phyloP scores from a whole-genome alignment of 53 echinoderm and acorn worm genomes.

The Astropecten irregularis region DNA sequence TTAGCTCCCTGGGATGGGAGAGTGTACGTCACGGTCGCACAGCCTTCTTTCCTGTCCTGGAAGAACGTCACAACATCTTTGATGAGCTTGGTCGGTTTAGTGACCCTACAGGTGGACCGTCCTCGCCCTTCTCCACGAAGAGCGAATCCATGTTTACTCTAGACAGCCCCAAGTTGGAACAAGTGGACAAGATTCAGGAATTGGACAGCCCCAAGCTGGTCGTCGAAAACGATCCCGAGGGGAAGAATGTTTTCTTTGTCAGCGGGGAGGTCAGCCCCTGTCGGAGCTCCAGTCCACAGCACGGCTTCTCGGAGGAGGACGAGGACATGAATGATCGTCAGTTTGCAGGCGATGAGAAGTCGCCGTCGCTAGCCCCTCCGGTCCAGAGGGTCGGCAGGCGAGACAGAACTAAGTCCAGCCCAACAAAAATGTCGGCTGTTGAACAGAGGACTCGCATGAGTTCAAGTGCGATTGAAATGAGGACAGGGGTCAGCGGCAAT shows the following conservation, averaged over 20 bases:
- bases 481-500: not conserved
- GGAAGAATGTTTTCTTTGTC: conserved; percentile 34
- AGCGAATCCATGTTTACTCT: conserved; percentile 58
- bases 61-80: conserved; percentile 67
- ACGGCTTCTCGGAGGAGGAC: conserved; percentile 39
- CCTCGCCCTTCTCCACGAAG: conserved; percentile 46
- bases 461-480: conserved; percentile 17
- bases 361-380: conserved; percentile 39
- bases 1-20: conserved; percentile 95
- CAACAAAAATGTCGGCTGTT: conserved; percentile 37
- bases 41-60: conserved; percentile 83
- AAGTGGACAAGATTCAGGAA: conserved; percentile 29
- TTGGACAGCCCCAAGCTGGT: conserved; percentile 51
- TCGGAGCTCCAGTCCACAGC: conserved; percentile 47
- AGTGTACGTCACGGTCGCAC: conserved; percentile 84
- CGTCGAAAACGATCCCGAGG: conserved; percentile 28
- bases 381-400: conserved; percentile 29
- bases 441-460: conserved; percentile 43
- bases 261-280: conserved; percentile 46
- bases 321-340: not conserved
- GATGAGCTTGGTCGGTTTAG: conserved; percentile 59
- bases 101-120: not conserved
- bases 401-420: conserved; percentile 45
- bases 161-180: conserved; percentile 65
- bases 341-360: conserved; percentile 21